Conservation (phyloP, 92 coral and sea anemone species). For the Epizoanthus illoricatus region DNA sequence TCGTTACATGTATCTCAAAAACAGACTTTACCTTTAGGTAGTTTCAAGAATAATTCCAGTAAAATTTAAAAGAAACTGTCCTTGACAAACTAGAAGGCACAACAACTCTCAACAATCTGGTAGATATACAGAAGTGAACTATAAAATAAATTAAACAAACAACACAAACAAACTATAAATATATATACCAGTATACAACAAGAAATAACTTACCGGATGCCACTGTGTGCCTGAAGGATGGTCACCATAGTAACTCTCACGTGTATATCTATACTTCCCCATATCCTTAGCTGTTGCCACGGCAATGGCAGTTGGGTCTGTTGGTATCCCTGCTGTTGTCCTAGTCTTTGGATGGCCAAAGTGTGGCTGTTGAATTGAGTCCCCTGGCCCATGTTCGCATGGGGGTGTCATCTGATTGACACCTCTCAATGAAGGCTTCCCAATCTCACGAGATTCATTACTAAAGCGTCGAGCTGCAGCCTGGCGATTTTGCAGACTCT, state of each 20-base stretch:
- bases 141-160: not conserved
- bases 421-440: conserved; percentile 48
- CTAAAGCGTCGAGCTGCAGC: conserved; percentile 53
- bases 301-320: conserved; percentile 95
- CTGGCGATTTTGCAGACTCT: conserved; percentile 49
- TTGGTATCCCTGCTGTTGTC: conserved; percentile 70
- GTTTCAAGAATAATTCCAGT: no score
- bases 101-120: no score
- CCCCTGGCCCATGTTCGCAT: conserved; percentile 50
- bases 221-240: conserved; percentile 94
- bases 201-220: conserved; percentile 75
- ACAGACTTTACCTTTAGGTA: no score
- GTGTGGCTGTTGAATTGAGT: conserved; percentile 50
- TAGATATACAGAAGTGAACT: not conserved
- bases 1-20: no score
- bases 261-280: conserved; percentile 64
- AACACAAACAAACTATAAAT: not conserved
- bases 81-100: no score
- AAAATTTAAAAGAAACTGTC: no score
- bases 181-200: not conserved
- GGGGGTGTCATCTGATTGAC: conserved; percentile 51
- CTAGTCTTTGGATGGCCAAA: conserved; percentile 47
- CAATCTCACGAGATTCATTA: conserved; percentile 53
- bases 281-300: conserved; percentile 84
- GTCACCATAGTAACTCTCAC: conserved; percentile 74